phyloP scores from a whole-genome alignment of 2,888 invertebrate genomes.

The Meiosimyza decipiens region DNA sequence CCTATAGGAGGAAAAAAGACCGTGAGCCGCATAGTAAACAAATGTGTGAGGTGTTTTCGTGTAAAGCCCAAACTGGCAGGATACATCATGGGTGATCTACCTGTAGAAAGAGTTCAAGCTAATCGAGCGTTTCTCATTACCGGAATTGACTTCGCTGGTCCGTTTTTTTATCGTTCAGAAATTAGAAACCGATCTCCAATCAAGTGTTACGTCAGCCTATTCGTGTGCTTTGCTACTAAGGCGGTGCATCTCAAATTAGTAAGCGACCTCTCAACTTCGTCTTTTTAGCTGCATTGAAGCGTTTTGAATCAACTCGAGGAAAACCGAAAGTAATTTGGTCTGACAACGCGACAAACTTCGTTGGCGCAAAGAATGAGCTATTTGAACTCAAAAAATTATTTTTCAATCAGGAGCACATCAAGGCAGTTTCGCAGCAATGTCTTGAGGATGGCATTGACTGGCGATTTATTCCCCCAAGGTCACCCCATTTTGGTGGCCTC shows the following conservation, averaged over 20 bases:
- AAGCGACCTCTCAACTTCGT: conserved; percentile 40
- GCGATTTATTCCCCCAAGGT: conserved; percentile 40
- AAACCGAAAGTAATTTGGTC: conserved; percentile 40
- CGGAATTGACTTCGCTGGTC: too few species aligned
- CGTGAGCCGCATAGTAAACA: conserved; percentile 5
- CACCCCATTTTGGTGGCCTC: conserved; percentile 40
- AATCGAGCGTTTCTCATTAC: conserved; percentile 3
- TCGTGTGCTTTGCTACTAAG: conserved; percentile 44
- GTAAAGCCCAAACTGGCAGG: conserved; percentile 25
- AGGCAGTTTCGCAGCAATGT: conserved; percentile 34
- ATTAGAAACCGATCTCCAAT: background rate
- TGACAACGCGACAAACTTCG: background rate
- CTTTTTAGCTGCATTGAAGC: conserved; percentile 40
- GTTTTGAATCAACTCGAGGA: conserved; percentile 38
- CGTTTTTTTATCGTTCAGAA: too few species aligned
- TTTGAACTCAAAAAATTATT: background rate
- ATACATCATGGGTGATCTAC: conserved; percentile 35
- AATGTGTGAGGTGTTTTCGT: conserved; percentile 38
- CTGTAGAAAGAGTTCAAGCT: conserved; percentile 8
- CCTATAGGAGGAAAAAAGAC: conserved; percentile 10
- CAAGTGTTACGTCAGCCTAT: conserved; percentile 40
- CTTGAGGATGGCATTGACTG: conserved; percentile 35
- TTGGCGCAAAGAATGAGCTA: background rate
- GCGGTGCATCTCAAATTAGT: conserved; percentile 41
- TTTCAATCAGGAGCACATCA: background rate